Conservation (phyloP, 2,113 vertebrate species). For the Guaruba guarouba region DNA sequence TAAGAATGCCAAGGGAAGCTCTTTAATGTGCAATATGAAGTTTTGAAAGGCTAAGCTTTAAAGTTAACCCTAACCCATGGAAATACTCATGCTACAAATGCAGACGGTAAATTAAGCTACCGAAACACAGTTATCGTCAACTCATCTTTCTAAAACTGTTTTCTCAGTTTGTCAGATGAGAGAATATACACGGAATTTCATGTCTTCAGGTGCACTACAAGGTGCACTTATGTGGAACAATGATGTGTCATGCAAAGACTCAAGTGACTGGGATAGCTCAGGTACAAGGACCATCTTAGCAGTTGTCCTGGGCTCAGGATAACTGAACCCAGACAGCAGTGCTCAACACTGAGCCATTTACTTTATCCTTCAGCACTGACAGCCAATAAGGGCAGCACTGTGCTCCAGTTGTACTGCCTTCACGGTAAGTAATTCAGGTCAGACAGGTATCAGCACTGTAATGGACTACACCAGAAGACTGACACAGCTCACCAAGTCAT, state of each 20-base stretch:
- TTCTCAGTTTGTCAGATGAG: not conserved
- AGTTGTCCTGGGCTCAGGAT: no score
- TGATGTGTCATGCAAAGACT: not conserved
- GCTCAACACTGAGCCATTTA: not conserved
- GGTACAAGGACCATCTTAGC: not conserved
- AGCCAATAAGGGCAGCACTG: not conserved
- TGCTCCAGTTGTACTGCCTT: not conserved
- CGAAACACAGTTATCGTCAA: not conserved
- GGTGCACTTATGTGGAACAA: not conserved
- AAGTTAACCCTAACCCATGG: not conserved
- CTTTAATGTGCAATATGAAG: not conserved
- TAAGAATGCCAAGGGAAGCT: not conserved
- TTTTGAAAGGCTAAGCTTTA: not conserved
- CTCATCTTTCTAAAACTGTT: not conserved
- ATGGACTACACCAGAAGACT: not conserved
- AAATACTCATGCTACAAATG: not conserved
- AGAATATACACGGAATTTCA: fast-evolving
- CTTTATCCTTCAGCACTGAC: not conserved
- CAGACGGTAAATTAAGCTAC: not conserved
- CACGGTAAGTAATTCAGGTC: not conserved
- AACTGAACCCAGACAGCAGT: no score
- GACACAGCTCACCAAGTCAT: not conserved
- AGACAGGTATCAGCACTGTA: not conserved
- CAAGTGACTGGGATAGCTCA: not conserved
- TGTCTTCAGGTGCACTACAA: not conserved